Percentiles rank a stretch among this genome's conserved stretches.
These are phyloP conservation scores for Elmis aenea DNA, from an alignment of 2,888 invertebrate genomes.

Conservation along the genomic window DNA sequence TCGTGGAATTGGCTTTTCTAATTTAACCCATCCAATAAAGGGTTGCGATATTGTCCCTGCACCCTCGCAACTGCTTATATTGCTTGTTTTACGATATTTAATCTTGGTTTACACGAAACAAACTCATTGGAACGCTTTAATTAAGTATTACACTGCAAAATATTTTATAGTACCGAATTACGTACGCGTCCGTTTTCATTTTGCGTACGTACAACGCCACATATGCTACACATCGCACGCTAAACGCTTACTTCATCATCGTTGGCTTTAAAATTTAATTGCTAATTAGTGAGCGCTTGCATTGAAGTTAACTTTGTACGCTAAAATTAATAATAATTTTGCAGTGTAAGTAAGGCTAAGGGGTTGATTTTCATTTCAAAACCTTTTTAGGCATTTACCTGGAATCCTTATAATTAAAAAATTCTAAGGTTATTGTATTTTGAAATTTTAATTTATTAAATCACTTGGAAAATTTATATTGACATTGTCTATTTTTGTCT, in stretches of 20 bases:
- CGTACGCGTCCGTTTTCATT: too few relatives aligned
- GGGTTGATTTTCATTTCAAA: slow-evolving; percentile 18
- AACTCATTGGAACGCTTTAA: slow-evolving; percentile 39
- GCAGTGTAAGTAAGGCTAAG: slow-evolving; percentile 14
- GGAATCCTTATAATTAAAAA: slow-evolving; percentile 32
- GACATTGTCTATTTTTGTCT: too few relatives aligned
- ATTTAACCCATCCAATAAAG: slow-evolving; percentile 44
- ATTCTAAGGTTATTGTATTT: slow-evolving; percentile 27
- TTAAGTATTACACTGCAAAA: slow-evolving; percentile 30
- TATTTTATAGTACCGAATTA: too few relatives aligned
- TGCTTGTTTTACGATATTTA: slow-evolving; percentile 42
- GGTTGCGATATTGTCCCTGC: slow-evolving; percentile 40
- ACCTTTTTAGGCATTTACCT: slow-evolving; percentile 18
- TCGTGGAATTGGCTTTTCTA: slow-evolving; percentile 44
- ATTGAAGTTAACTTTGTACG: too few relatives aligned
- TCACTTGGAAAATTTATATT: too few relatives aligned
- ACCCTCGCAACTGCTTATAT: slow-evolving; percentile 36
- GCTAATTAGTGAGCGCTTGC: too few relatives aligned
- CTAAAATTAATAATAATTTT: slow-evolving; percentile 8
- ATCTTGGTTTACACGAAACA: slow-evolving; percentile 36
- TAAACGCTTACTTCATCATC: too few relatives aligned
- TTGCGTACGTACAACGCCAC: too few relatives aligned
- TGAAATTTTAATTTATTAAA: too few relatives aligned
- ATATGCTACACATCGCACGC: too few relatives aligned
- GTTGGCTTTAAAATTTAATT: too few relatives aligned